Evolutionary conservation across 1,140 invertebrate species (phyloP).

Genomic region (Cardiocondyla obscurior): DNA sequence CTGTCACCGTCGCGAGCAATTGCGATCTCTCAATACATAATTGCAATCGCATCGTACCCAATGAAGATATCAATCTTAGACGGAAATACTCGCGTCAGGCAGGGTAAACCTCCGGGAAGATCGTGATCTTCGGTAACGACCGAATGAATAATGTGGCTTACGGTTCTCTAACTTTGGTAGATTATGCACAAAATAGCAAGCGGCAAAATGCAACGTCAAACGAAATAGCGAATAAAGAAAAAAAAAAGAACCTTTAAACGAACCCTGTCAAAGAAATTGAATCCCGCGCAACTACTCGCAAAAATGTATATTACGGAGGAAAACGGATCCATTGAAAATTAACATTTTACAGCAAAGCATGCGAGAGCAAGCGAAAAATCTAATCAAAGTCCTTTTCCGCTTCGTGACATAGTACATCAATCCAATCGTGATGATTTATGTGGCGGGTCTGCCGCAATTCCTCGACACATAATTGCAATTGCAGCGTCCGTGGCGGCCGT

Average conservation of each 20-base stretch:
- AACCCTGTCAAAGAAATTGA: no score
- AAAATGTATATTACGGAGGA: background rate
- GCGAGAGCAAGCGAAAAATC: background rate
- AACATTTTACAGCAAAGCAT: background rate
- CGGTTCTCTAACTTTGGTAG: background rate
- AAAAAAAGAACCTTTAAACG: background rate
- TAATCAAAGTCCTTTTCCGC: background rate
- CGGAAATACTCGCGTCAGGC: constrained; percentile 51
- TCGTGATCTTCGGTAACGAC: constrained; percentile 19
- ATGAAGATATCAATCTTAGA: constrained; percentile 51
- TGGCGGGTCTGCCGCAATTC: constrained; percentile 44
- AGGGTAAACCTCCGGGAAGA: constrained; percentile 3
- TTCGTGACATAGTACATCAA: constrained; percentile 3
- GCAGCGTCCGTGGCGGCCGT: constrained; percentile 29
- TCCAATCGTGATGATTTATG: constrained; percentile 43
- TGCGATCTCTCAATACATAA: constrained; percentile 65
- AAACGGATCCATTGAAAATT: background rate
- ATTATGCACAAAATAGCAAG: background rate
- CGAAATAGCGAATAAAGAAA: no score
- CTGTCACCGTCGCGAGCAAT: constrained; percentile 41
- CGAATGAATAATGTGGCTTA: background rate
- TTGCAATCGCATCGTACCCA: constrained; percentile 59
- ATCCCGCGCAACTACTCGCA: background rate
- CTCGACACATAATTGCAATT: constrained; percentile 67
- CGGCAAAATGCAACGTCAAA: background rate